These are phyloP conservation scores for Conger conger DNA, from an alignment of 2,113 vertebrate genomes.

Conservation along the genomic window DNA sequence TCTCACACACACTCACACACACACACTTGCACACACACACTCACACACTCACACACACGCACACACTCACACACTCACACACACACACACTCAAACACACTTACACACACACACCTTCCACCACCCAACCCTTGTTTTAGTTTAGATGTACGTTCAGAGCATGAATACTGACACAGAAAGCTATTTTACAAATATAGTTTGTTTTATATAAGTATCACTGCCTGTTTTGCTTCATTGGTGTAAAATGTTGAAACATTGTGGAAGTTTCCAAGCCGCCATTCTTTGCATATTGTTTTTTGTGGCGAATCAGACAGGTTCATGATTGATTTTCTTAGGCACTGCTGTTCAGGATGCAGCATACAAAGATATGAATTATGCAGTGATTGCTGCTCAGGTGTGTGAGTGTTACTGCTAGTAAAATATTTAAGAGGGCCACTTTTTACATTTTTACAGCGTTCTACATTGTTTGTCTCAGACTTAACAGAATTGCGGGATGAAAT, in stretches of 20 bases:
- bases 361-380: not conserved
- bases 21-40: not conserved
- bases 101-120: no score
- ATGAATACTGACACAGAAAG: not conserved
- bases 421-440: not conserved
- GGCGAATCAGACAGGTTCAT: not conserved
- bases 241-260: not conserved
- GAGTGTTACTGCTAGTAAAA: not conserved
- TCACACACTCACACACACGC: no score
- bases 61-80: no score
- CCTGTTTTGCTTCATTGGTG: not conserved
- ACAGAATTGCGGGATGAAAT: not conserved
- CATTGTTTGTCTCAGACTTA: not conserved
- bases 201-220: not conserved
- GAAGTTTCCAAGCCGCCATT: not conserved
- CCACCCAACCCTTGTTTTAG: no score
- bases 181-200: not conserved
- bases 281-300: not conserved
- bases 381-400: not conserved
- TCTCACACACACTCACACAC: not conserved
- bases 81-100: no score
- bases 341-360: not conserved
- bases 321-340: not conserved
- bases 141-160: not conserved
- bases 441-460: not conserved